Evolutionary conservation across 2,113 vertebrate genomes (phyloP), one percentile per base, ranked within the genome.

Genomic region (Ptilorrhoa leucosticta): DNA sequence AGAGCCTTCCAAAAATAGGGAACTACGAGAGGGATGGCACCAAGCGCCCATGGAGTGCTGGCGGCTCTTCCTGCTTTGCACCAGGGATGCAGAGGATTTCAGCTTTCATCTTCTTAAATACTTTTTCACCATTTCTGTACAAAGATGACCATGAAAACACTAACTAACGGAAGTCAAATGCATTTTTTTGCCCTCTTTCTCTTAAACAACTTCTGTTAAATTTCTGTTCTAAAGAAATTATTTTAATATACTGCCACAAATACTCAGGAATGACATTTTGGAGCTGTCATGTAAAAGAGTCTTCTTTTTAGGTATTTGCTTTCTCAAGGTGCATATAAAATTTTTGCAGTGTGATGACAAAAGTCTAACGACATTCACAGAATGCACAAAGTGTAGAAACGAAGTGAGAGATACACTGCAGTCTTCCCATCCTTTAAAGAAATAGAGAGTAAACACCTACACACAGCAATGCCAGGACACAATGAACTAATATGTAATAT

Each of bases 1-100:
- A 95, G 94, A 85, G 27, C 23, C 63, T 95, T 91, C 94, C 95
- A 96, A 94, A 97, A 97, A 97, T 96, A 96, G 92, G 75, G 73
- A 60, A 40, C 33, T 3, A 6, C 27, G 44, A 81, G 53, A 73
- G 72, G n/a, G 45, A n/a, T 28, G 21, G 77, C 81, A 65, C 27
- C 15, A 16, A 66, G 44, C 0, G 0, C 73, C 39, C 9, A 12
- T 15, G 7, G 35, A 60, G 66, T 1, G 2, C 50, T 57, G 30
- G 21, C 4, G 0, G 51, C 57, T 64, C 53, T 42, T 83, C 57
- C 22, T 89, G 39, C 93, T 75, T 64, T 79, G 33, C 35, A 58
- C 13, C 47, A 65, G 20, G 9, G 48, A 50, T 27, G 27, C 40
- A 71, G n/a, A 75, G 20, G 42, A 82, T 68, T 89, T 63, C 81